These are phyloP conservation scores for Polydesmus complanatus DNA, from an alignment of 2,888 invertebrate genomes.

Conservation along the genomic window DNA sequence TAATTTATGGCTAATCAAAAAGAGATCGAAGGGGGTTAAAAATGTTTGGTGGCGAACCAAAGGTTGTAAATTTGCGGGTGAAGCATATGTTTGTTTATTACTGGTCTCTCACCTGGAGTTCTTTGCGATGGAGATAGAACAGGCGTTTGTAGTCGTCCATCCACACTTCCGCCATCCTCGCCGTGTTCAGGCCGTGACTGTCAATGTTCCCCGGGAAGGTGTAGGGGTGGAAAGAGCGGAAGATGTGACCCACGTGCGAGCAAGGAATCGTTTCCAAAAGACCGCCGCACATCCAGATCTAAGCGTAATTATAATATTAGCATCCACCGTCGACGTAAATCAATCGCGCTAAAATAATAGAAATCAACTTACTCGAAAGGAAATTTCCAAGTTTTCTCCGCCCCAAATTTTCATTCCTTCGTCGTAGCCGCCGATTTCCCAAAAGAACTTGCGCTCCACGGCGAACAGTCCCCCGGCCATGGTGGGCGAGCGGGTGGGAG, in stretches of 20 bases:
- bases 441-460: conserved; percentile 81
- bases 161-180: conserved; percentile 88
- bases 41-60: no score
- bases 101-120: no score
- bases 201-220: conserved; percentile 61
- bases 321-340: no score
- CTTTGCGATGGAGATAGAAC: conserved; percentile 74
- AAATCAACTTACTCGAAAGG: conserved; percentile 66
- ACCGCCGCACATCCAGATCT: conserved; percentile 70
- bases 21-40: no score
- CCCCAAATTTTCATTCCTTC: conserved; percentile 96
- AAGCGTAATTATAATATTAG: no score
- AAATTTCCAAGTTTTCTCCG: conserved; percentile 95
- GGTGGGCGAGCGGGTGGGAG: conserved; percentile 70
- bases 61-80: no score
- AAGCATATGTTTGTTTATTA: no score
- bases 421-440: conserved; percentile 88
- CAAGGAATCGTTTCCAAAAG: conserved; percentile 85
- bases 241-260: conserved; percentile 91
- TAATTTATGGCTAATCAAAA: no score
- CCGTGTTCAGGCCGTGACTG: conserved; percentile 93
- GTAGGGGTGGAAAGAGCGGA: conserved; percentile 87
- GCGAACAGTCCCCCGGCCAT: conserved; percentile 99
- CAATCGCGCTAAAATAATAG: no score
- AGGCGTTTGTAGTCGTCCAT: conserved; percentile 93